A percentile compares a stretch with the other conserved stretches of the same genome.
These are phyloP conservation scores for Antheraea assamensis DNA, from an alignment of 2,888 invertebrate species.

Conservation along the genomic window DNA sequence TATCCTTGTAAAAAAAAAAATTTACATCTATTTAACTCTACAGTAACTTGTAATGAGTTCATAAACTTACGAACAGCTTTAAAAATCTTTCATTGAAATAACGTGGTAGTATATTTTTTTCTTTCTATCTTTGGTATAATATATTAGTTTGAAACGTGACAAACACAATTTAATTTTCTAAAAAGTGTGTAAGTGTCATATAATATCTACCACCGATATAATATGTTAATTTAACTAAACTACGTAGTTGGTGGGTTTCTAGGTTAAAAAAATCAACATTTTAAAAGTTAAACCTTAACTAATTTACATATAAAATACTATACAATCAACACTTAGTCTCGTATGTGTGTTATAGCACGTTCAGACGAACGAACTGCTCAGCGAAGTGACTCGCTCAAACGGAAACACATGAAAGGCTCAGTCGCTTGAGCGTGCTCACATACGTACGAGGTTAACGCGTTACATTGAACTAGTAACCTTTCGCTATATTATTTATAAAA, in stretches of 20 bases:
- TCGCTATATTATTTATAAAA: slow-evolving; percentile 12
- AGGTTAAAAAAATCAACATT: slow-evolving; percentile 44
- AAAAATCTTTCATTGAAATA: not conserved
- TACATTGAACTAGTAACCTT: slow-evolving; percentile 7
- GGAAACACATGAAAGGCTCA: not conserved
- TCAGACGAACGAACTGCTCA: not conserved
- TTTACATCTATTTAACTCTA: not conserved
- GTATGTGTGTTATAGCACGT: slow-evolving; percentile 5
- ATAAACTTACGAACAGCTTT: not conserved
- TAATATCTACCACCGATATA: slow-evolving; percentile 17
- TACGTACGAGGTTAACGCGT: slow-evolving; percentile 15
- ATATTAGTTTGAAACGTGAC: slow-evolving; percentile 1
- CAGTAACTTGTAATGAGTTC: not conserved
- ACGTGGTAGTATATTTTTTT: not conserved
- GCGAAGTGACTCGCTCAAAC: not conserved
- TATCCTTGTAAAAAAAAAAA: not conserved
- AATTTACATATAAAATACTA: slow-evolving; percentile 38
- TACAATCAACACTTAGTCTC: slow-evolving; percentile 49
- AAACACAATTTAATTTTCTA: not conserved
- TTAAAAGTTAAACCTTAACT: slow-evolving; percentile 45
- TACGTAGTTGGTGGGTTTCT: slow-evolving; percentile 55
- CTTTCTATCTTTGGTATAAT: slow-evolving; percentile 7
- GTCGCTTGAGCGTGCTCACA: not conserved
- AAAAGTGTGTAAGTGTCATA: slow-evolving; percentile 2
- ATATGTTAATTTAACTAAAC: slow-evolving; percentile 40